phyloP scores from a whole-genome alignment of 2,113 vertebrate species.

The Coreoperca whiteheadi region DNA sequence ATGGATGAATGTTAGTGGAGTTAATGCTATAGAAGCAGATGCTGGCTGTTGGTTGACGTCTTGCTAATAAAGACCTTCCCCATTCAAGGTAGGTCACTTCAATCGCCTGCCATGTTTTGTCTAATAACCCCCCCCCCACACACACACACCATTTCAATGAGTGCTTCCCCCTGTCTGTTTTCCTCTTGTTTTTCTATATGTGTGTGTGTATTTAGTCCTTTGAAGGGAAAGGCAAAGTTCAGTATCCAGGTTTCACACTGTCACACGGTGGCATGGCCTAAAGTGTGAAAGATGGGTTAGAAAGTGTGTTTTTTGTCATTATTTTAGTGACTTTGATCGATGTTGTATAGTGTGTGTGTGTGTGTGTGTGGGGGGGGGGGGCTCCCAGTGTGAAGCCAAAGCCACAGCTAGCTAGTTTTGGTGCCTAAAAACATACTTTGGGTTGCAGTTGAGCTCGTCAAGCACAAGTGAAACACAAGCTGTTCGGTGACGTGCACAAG shows the following conservation, averaged over 20 bases:
- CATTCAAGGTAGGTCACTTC: slow-evolving; percentile 70
- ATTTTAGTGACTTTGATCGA: slow-evolving; percentile 12
- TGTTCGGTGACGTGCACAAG: too few relatives aligned
- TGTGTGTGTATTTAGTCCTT: slow-evolving; percentile 4
- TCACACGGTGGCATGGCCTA: not conserved
- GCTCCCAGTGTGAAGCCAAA: too few relatives aligned
- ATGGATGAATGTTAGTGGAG: slow-evolving; percentile 25
- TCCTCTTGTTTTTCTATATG: not conserved
- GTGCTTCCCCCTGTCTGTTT: not conserved
- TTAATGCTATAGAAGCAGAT: slow-evolving; percentile 55
- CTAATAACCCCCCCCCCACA: not conserved
- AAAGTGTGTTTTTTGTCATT: not conserved
- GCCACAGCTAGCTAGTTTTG: too few relatives aligned
- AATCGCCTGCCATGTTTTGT: slow-evolving; percentile 48
- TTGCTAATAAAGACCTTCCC: slow-evolving; percentile 68
- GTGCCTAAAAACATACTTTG: not conserved
- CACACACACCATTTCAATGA: not conserved
- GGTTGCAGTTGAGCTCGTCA: not conserved
- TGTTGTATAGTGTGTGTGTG: not conserved
- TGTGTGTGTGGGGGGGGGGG: not conserved
- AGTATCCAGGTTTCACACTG: not conserved
- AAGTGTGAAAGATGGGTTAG: not conserved
- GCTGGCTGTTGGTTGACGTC: slow-evolving; percentile 26
- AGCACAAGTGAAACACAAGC: not conserved
- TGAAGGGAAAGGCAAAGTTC: not conserved